Conservation (phyloP, 1,140 invertebrate genomes). For the Drosophila fuyamai region DNA sequence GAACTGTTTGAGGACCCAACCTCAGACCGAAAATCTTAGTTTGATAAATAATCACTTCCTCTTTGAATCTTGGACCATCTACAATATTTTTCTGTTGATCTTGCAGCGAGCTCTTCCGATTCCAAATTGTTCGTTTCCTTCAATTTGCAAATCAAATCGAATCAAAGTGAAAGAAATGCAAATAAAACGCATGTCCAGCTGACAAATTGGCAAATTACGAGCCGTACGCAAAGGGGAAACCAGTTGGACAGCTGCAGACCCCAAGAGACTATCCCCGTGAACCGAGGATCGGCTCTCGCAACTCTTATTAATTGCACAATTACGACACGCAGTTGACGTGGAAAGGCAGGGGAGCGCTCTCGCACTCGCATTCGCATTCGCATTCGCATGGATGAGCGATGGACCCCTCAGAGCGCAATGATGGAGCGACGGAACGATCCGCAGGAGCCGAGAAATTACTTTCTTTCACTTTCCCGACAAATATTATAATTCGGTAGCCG, state of each 20-base stretch:
- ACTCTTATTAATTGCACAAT: constrained; percentile 81
- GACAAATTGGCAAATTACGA: constrained; percentile 77
- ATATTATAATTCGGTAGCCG: constrained; percentile 74
- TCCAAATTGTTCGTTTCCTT: constrained; percentile 74
- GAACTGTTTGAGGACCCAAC: constrained; percentile 32
- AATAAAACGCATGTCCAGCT: constrained; percentile 82
- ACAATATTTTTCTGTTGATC: constrained; percentile 8
- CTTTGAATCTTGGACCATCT: neutral
- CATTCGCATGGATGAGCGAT: constrained; percentile 56
- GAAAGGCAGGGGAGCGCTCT: constrained; percentile 5
- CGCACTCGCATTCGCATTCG: neutral
- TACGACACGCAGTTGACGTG: constrained; percentile 79
- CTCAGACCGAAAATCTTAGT: neutral
- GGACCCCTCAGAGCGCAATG: constrained; percentile 50
- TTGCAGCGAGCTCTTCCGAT: constrained; percentile 25
- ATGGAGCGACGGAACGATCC: constrained; percentile 49
- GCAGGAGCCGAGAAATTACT: constrained; percentile 64
- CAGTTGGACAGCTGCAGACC: constrained; percentile 64
- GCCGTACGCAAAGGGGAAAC: constrained; percentile 54
- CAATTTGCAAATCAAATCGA: constrained; percentile 62
- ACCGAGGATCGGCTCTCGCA: constrained; percentile 34
- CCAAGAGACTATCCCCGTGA: constrained; percentile 21
- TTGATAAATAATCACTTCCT: constrained; percentile 8
- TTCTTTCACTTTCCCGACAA: constrained; percentile 80
- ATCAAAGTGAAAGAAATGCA: constrained; percentile 62